Percentiles rank a stretch among this genome's conserved stretches.
These are phyloP conservation scores for Tenthredo mesomela DNA, from an alignment of 2,888 invertebrate species.

Conservation along the genomic window DNA sequence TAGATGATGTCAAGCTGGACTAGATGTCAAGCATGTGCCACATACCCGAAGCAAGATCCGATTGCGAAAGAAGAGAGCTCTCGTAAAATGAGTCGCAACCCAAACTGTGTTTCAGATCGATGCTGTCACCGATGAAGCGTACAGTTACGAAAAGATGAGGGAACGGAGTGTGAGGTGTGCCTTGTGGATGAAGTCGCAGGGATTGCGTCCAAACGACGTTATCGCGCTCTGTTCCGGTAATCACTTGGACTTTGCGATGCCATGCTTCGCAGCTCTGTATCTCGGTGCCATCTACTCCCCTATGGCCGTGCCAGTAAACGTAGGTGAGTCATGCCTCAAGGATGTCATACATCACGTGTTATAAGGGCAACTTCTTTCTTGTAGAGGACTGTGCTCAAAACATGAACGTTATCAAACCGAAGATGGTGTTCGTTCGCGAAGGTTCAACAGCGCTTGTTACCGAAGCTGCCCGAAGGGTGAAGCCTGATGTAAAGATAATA, in stretches of 20 bases:
- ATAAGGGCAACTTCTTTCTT: background rate
- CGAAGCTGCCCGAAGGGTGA: conserved; percentile 54
- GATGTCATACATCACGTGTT: background rate
- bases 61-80: background rate
- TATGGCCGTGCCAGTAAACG: conserved; percentile 59
- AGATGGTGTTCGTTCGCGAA: conserved; percentile 57
- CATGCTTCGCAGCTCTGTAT: conserved; percentile 40
- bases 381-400: background rate
- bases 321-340: background rate
- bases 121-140: conserved; percentile 59
- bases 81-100: background rate
- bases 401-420: conserved; percentile 56
- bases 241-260: conserved; percentile 65
- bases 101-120: conserved; percentile 62
- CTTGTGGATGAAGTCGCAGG: conserved; percentile 68
- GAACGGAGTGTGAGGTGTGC: conserved; percentile 68
- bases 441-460: conserved; percentile 31
- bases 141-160: conserved; percentile 63
- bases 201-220: conserved; percentile 64
- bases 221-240: conserved; percentile 67
- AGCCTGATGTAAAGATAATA: conserved; percentile 55
- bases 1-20: too few relatives aligned
- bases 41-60: too few relatives aligned
- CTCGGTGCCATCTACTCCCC: conserved; percentile 67
- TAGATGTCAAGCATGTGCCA: too few relatives aligned